These are phyloP conservation scores for Lasioglossum leucozonium DNA, from an alignment of 2,888 invertebrate species.

Conservation along the genomic window DNA sequence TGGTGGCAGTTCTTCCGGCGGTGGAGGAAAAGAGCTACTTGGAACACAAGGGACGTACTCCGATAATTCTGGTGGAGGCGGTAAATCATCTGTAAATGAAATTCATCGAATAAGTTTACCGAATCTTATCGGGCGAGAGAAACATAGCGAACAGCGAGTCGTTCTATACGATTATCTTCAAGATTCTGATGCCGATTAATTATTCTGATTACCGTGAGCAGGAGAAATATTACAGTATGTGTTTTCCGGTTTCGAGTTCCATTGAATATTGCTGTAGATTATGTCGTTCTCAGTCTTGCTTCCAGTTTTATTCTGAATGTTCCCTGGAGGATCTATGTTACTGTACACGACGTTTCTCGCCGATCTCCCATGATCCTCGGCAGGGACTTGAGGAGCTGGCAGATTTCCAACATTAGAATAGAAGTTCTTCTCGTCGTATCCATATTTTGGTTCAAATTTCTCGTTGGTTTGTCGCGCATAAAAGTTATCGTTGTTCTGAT, in stretches of 20 bases:
- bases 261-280: conserved; percentile 86
- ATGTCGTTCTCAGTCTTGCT: conserved; percentile 84
- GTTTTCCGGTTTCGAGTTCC: conserved; percentile 84
- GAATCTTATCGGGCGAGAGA: neutral
- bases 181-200: neutral
- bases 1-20: conserved; percentile 90
- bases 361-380: conserved; percentile 74
- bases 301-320: conserved; percentile 77
- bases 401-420: conserved; percentile 82
- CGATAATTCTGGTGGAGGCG: conserved; percentile 86
- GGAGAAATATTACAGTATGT: conserved; percentile 87
- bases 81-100: conserved; percentile 86
- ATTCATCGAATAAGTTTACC: conserved; percentile 9
- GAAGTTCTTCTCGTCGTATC: conserved; percentile 81
- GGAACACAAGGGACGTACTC: conserved; percentile 82
- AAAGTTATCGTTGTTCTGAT: conserved; percentile 79
- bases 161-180: neutral
- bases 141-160: neutral
- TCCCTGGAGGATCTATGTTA: conserved; percentile 80
- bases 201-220: conserved; percentile 68
- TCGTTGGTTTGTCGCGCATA: conserved; percentile 78
- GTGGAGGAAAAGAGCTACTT: conserved; percentile 84
- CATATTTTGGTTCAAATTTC: conserved; percentile 79
- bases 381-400: conserved; percentile 79
- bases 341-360: conserved; percentile 82